Conservation (phyloP, 2,797 vertebrate species). For the Vireo griseus region DNA sequence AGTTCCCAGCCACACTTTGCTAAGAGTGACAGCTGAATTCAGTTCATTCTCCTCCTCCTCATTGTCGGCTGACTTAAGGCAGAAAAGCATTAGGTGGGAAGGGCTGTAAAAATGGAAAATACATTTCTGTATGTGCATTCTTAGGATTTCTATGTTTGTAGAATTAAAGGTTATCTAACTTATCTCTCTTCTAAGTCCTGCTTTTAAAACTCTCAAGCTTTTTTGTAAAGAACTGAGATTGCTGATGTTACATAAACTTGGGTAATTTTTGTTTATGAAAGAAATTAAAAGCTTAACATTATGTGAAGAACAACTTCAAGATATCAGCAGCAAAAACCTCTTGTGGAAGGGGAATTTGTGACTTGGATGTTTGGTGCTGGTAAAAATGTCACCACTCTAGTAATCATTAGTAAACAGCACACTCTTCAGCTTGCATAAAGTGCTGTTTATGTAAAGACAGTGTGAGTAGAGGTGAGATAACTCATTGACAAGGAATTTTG, state of each 20-base stretch:
- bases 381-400: neutral
- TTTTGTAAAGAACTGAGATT: neutral
- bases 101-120: neutral
- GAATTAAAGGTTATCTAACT: neutral
- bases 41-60: neutral
- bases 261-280: neutral
- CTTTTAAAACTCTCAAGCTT: neutral
- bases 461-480: neutral
- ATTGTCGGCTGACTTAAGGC: neutral
- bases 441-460: neutral
- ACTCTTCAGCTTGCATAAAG: neutral
- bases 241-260: neutral
- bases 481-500: neutral
- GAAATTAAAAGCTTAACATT: neutral
- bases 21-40: neutral
- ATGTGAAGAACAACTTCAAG: neutral
- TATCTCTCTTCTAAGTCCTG: neutral
- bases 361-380: neutral
- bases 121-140: fast-evolving
- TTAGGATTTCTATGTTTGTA: neutral
- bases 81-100: neutral
- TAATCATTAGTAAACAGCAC: neutral
- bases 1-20: neutral
- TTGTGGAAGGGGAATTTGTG: neutral
- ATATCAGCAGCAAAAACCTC: neutral